Evolutionary conservation across 2,113 vertebrate species (phyloP), one percentile per base, ranked within the genome.

Genomic region (Alligator sinensis): DNA sequence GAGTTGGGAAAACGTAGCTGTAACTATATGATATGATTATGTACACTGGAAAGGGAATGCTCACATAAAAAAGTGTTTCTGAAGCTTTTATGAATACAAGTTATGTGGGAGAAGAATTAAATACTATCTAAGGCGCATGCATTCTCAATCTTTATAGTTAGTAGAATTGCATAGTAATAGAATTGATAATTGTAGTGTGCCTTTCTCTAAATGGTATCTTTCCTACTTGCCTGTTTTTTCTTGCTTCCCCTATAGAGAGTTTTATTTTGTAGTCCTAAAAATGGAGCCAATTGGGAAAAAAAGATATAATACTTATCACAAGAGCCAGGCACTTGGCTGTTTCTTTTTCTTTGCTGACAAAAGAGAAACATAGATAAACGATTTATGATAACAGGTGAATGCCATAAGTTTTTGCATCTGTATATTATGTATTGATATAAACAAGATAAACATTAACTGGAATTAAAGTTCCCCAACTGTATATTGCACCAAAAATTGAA

Each of bases 51-150:
- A 75, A 30, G 34, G 4, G 9, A 58, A 87, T 78, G 62, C 12
- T 79, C 54, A 59, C 12, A 68, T 18, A 47, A 47, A 47, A 47
- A 87, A 77, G 17, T 62, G 5, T 2, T 86, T 91, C 66, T 58
- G 70, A 72, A 72, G 61, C 61, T 63, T 63, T 63, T 63, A 25
- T 63, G 11, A 86, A 83, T 22, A 25, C 1, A 58, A 0, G 0
- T n/a, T 28, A 16, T 1, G 3, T 74, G 66, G 72, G 25, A 77
- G 7, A 12, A 87, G 5, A 84, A 16, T 55, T 47, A 77, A 76
- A 2, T 66, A 7, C 27, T 62, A 2, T 11, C 13, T 82, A 9
- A 79, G 76, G 19, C 0, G 0, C 14, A 54, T 11, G 9, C 7
- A 84, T n/a, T 47, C 18, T 38, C 4, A 1, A 72, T 60, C 90